phyloP scores from a whole-genome alignment of 2,888 invertebrate genomes.

The Dasysyrphus tricinctus region DNA sequence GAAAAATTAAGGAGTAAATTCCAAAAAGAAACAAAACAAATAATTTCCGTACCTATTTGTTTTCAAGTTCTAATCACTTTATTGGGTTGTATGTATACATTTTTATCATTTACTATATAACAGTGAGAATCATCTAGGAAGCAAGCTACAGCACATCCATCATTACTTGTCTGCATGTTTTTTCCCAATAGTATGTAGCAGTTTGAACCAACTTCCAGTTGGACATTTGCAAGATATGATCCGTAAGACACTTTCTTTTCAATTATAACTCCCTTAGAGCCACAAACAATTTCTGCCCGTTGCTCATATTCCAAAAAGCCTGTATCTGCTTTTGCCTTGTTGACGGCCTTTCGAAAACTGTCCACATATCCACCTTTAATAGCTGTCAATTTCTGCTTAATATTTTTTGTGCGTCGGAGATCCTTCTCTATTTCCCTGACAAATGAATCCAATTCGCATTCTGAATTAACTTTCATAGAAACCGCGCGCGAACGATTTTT shows the following conservation, averaged over 20 bases:
- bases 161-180: background rate
- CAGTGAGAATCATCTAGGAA: background rate
- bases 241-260: constrained; percentile 12
- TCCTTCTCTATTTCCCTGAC: constrained; percentile 13
- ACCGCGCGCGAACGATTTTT: fast-evolving
- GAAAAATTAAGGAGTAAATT: no score
- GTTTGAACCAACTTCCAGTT: constrained; percentile 1
- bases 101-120: background rate
- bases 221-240: background rate
- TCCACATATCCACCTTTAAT: constrained; percentile 3
- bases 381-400: background rate
- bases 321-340: constrained; percentile 22
- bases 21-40: no score
- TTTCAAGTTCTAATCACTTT: constrained; percentile 2
- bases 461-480: background rate
- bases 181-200: constrained; percentile 1
- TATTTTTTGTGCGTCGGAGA: constrained; percentile 5
- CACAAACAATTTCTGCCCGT: background rate
- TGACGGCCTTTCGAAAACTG: background rate
- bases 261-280: background rate
- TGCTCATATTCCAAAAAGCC: constrained; percentile 16
- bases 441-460: constrained; percentile 3
- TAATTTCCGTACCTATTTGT: no score
- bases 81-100: constrained; percentile 22
- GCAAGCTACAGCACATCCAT: background rate